Base-by-base conservation (phyloP, 2,888 invertebrate genomes). In the Eledone cirrhosa region DNA sequence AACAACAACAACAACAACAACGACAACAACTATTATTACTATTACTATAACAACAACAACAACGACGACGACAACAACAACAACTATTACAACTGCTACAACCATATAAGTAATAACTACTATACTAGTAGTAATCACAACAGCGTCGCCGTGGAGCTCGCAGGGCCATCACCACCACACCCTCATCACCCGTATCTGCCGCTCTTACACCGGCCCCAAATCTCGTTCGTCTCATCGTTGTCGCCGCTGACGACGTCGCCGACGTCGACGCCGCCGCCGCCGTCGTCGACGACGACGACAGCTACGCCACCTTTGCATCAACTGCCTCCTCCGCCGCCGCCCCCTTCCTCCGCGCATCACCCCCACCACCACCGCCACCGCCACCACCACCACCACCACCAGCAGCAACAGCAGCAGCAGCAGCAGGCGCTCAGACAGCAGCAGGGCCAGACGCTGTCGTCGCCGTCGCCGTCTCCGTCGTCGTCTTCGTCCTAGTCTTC, bases 331-430 rank as follows among this genome's bases (percentile, higher is more conserved):
- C 69, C 69, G 2, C 69, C 69, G 1, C 69, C 69, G 24, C 67
- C 67, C 13, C 69, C 69, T n/a, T 72, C 31, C 19, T 41, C 22
- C 69, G 33, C n/a, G 24, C 69, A 72, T 31, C 69, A 72, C 33
- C 69, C 31, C 7, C 41, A 41, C 11, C 41, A 41, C 0, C 41
- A 2, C 11, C 41, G 11, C 0, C 41, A 41, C 3, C 41, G 11
- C 5, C 41, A 41, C 11, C 41, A 41, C 11, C 41, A 41, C 3
- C 41, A 41, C 3, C 41, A 41, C 3, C 41, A 41, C 3, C 41
- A 41, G 11, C 41, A 41, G 0, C 41, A 41, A 0, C 41, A 41
- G 0, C 2, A 41, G 19, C 69, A 69, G 5, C 69, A 69, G 33
- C 22, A 41, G 33, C 69, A 69, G 19, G 8, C 33, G 33, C 5